Base-by-base conservation (phyloP, 2,797 vertebrate species). In the Sarcoramphus papa region DNA sequence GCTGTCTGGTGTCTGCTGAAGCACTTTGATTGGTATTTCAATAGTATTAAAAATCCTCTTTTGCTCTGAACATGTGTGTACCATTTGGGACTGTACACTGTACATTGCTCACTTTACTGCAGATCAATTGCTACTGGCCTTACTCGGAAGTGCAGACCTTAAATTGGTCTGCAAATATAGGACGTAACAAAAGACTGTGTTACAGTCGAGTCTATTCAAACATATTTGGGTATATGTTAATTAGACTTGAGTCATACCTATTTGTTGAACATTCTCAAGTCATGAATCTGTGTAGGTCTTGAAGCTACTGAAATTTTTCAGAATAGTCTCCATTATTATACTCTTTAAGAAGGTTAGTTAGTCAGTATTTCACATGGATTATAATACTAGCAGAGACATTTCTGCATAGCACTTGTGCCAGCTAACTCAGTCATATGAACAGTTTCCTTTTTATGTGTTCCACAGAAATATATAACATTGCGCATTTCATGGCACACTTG, bases 1-100 rank as follows among this genome's bases (percentile, higher is more conserved):
- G 94, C 94, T 95, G 95, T 78, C 63, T 86, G 40, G 80, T 96
- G 88, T 91, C 70, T 53, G 69, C 85, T 86, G 88, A 85, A 94
- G 63, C 79, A 74, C 88, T 95, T 72, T 88, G 88, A 80, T 64
- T 92, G 85, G 88, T 96, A 88, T 92, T 94, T 89, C 85, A 88
- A 73, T 65, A 94, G 83, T 73, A 84, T 86, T 94, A 89, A 81
- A 90, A 95, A 77, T 81, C 74, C 69, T 94, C 69, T 84, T 90
- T 92, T 90, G 72, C 92, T 72, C 80, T 15, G 50, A 88, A 95
- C 85, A 95, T 86, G 51, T 93, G 95, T 86, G 85, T 69, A 59
- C 95, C 92, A 96, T 92, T 97, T 84, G 91, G 95, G 92, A 92
- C 45, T 23, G 73, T 74, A 82, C 82, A 51, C 59, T 79, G 53